Percentiles rank a stretch among this genome's conserved stretches.
Evolutionary conservation across 1,140 invertebrate genomes (phyloP).

Genomic region (Bombus turneri): DNA sequence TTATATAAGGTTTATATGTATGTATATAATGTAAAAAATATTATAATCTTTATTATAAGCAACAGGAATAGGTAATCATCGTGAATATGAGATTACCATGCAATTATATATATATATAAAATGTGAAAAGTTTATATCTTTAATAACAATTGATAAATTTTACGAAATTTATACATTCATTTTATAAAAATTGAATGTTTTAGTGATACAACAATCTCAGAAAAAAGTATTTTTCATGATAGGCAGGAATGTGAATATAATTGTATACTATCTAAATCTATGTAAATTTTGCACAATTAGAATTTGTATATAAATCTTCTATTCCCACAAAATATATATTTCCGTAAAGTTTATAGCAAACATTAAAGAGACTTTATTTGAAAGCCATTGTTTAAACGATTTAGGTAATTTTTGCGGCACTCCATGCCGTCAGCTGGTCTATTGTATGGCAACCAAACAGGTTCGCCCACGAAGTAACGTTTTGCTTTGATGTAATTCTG

Average conservation of each 20-base stretch:
- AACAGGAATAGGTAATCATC: neutral
- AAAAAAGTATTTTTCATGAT: neutral
- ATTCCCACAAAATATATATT: neutral
- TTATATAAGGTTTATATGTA: constrained; percentile 34
- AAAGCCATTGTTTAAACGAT: constrained; percentile 85
- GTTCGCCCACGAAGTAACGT: constrained; percentile 95
- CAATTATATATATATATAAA: neutral
- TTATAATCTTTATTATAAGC: constrained; percentile 25
- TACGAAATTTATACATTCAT: neutral
- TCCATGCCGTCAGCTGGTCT: constrained; percentile 94
- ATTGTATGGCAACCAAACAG: constrained; percentile 95
- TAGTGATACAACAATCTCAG: neutral
- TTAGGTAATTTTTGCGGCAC: constrained; percentile 88
- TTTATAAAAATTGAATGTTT: neutral
- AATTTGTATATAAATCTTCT: neutral
- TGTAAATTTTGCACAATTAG: neutral
- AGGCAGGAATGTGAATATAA: constrained; percentile 19
- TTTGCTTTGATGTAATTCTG: constrained; percentile 94
- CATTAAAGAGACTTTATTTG: constrained; percentile 16
- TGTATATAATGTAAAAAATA: constrained; percentile 51
- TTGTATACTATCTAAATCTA: neutral
- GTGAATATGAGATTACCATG: neutral
- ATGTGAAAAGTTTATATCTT: neutral
- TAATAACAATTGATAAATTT: neutral
- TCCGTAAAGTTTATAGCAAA: neutral